Base-by-base conservation (phyloP, 2,888 invertebrate genomes). In the Andrena marginata region DNA sequence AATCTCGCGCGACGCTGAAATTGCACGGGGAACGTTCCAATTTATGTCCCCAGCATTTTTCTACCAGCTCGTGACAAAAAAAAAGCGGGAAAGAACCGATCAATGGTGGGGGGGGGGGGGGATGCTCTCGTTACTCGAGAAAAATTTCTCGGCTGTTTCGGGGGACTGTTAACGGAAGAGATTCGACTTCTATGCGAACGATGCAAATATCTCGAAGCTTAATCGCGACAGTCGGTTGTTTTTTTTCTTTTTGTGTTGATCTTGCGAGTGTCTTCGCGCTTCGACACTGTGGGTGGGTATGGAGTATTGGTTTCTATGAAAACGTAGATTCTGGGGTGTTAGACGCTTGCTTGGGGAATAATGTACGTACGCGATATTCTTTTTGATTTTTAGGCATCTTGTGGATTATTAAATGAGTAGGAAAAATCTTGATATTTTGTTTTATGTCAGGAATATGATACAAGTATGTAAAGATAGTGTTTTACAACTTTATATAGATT, bases 1-100 rank as follows among this genome's bases (percentile, higher is more conserved):
- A 89, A 91, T 89, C 83, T 85, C 83, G 87, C 78, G 78, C 82
- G 77, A 65, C 77, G 84, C 74, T 86, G 73, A 90, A 90, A 91
- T 87, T 87, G 89, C 87, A 81, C 88, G 72, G 77, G 64, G 78
- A 84, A 79, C 84, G 74, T 68, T 80, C 76, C 80, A 84, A 87
- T 87, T 87, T 87, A 84, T 74, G 76, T 85, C 77, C 75, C 65
- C 59, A 42, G 76, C 77, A 83, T 81, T 87, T 77, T 76, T 85
- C 77, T 76, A 33, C 77, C 77, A 26, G 56, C 42, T 56, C 56
- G 56, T 23, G 56, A 56, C 4, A 56, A 56, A 56, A 56, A 56
- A 56, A 23, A 56, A 26, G 31, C 77, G 73, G 80, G 42, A 74
- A 64, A 80, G 65, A 70, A 60, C 68, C 78, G 78, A 84, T 82